phyloP scores from a whole-genome alignment of 1,140 invertebrate species.

The Leptinotarsa texana region DNA sequence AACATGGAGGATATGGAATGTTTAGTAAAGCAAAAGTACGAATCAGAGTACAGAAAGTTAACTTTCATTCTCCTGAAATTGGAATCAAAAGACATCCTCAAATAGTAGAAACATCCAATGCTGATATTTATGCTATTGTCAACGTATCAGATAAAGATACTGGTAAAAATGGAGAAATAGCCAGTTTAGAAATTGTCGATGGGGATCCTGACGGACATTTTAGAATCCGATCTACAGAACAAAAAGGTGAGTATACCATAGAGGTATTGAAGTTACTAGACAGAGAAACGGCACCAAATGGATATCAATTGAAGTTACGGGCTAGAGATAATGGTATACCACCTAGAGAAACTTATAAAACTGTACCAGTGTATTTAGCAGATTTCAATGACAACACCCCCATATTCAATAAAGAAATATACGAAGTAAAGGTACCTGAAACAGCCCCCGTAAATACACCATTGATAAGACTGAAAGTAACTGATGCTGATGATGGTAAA shows the following conservation, averaged over 20 bases:
- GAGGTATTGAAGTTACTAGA: slow-evolving; percentile 78
- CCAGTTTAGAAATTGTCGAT: slow-evolving; percentile 81
- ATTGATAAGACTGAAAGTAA: slow-evolving; percentile 82
- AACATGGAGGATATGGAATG: slow-evolving; percentile 62
- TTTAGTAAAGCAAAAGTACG: slow-evolving; percentile 74
- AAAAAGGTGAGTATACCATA: slow-evolving; percentile 73
- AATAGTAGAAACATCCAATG: slow-evolving; percentile 81
- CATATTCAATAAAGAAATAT: slow-evolving; percentile 85
- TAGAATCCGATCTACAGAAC: slow-evolving; percentile 57
- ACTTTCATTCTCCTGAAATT: slow-evolving; percentile 84
- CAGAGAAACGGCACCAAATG: slow-evolving; percentile 72
- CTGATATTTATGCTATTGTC: slow-evolving; percentile 88
- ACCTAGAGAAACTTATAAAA: slow-evolving; percentile 72
- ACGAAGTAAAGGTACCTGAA: slow-evolving; percentile 86
- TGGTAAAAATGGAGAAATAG: slow-evolving; percentile 82
- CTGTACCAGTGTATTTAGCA: slow-evolving; percentile 74
- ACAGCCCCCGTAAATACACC: slow-evolving; percentile 86
- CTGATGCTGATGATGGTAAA: slow-evolving; percentile 79
- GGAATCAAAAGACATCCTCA: slow-evolving; percentile 77
- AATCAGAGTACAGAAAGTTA: slow-evolving; percentile 82
- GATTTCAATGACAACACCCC: slow-evolving; percentile 86
- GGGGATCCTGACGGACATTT: slow-evolving; percentile 89
- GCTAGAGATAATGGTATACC: slow-evolving; percentile 85
- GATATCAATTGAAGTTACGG: slow-evolving; percentile 84
- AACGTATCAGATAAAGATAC: slow-evolving; percentile 80